Evolutionary conservation across 1,140 invertebrate species (phyloP).

Genomic region (Heterodera schachtii): DNA sequence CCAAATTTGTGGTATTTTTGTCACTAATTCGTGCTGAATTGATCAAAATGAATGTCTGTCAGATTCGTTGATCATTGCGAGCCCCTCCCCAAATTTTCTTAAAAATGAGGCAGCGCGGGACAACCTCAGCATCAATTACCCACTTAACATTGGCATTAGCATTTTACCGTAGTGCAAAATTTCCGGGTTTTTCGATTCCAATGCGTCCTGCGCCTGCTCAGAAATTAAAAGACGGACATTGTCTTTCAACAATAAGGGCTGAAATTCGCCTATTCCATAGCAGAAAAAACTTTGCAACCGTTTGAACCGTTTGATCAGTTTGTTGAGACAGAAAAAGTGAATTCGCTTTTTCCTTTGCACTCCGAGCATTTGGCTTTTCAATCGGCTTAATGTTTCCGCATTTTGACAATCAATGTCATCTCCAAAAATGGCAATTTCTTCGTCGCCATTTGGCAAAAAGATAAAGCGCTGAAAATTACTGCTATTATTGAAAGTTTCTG

Average conservation of each 20-base stretch:
- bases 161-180: background rate
- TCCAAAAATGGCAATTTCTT: background rate
- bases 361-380: background rate
- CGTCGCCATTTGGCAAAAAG: background rate
- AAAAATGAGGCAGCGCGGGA: background rate
- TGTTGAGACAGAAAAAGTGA: background rate
- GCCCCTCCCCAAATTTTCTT: too few relatives aligned
- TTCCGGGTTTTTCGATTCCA: background rate
- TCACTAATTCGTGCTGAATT: too few relatives aligned
- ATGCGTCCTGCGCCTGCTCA: background rate
- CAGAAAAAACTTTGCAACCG: background rate
- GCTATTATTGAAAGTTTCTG: too few relatives aligned
- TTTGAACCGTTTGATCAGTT: background rate
- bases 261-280: background rate
- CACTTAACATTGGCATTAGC: too few relatives aligned
- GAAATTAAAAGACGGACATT: background rate
- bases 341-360: background rate
- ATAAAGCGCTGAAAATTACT: background rate
- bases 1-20: too few relatives aligned
- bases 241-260: background rate
- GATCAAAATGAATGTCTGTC: too few relatives aligned
- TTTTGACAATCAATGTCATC: background rate
- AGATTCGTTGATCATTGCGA: too few relatives aligned
- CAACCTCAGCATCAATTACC: too few relatives aligned
- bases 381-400: background rate